Base-by-base conservation (phyloP, 2,797 vertebrate species). In the Sylvia borin region DNA sequence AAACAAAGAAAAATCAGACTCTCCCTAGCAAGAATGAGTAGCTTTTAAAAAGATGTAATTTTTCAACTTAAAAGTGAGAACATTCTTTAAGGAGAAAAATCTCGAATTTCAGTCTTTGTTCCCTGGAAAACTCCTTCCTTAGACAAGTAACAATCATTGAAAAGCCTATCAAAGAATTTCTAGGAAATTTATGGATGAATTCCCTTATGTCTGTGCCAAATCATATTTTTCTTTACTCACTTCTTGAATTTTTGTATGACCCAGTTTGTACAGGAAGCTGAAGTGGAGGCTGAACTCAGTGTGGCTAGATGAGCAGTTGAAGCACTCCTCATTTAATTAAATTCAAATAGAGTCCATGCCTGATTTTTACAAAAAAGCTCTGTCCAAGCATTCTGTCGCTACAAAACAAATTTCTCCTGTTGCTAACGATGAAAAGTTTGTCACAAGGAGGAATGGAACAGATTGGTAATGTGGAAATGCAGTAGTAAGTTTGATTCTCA, bases 101-200 rank as follows among this genome's bases (percentile, higher is more conserved):
- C 31, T 51, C 76, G 40, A 91, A 83, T 88, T 82, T 68, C n/a
- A 58, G 21, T 64, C 7, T 67, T 54, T 16, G 4, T 87, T 92
- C 74, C 15, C 31, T 78, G 64, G 36, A 32, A 96, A 68, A 62
- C 16, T 54, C 20, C 58, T 84, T 58, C 68, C 61, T 78, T 47
- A 89, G 88, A 72, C 43, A 81, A 84, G 27, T 51, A 86, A 27
- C 25, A 70, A 66, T 73, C 20, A 85, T 10, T 93, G 67, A 89
- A 94, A 96, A 93, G 19, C 26, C 15, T 72, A 40, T 62, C 58
- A 81, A 84, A 93, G 32, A n/a, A 62, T 84, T 94, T 92, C 60
- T 86, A 36, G 58, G 29, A 91, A 93, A 78, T 78, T 54, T 78
- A 36, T 65, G 34, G 11, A 22, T 72, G 47, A 87, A 10, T 86